Evolutionary conservation across 2,888 invertebrate genomes (phyloP), one percentile per base, ranked within the genome.

Genomic region (Gymnocheta viridis): DNA sequence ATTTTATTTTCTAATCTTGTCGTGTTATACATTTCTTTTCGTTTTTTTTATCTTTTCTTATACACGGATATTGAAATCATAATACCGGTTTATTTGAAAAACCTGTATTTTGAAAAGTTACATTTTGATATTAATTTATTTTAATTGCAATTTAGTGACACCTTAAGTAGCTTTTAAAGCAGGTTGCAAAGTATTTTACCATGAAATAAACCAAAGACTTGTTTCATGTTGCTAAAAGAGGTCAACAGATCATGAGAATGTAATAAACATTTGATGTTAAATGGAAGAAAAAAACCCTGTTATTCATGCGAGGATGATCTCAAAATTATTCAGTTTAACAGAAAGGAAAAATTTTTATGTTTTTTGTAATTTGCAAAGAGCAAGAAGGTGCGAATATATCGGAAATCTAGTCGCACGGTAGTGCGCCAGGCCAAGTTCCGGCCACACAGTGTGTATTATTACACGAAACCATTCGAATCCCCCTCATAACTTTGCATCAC

Each of bases 1-100:
- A 69, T 70, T 62, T 81, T 76, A 47, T 81, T 81, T 76, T 81
- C 69, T 70, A 76, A 81, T 81, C 62, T 76, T 47, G 49, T 19
- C 67, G 32, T 58, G 35, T 77, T 67, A 47, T 6, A 27, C 10
- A 27, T 70, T 78, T 51, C 62, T 62, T 67, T 51, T 69, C 14
- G 19, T 14, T 17, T 56, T 41, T 12, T 24, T n/a, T 24, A n/a
- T n/a, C n/a, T n/a, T n/a, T n/a, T n/a, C n/a, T n/a, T 44, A 24
- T 64, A 47, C 5, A 41, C n/a, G 32, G n/a, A 47, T 47, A 72
- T 44, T 72, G 19, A 54, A 64, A 10, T 62, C 12, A 12, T 29
- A 66, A 38, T 56, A 80, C 72, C 6, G 66, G 66, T 72, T 58
- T 58, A 14, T 29, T 66, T 58, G 5, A 38, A 58, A 73, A 29